These are phyloP conservation scores for Caenorhabditis sulstoni DNA, from an alignment of 2,888 invertebrate species.

Conservation along the genomic window DNA sequence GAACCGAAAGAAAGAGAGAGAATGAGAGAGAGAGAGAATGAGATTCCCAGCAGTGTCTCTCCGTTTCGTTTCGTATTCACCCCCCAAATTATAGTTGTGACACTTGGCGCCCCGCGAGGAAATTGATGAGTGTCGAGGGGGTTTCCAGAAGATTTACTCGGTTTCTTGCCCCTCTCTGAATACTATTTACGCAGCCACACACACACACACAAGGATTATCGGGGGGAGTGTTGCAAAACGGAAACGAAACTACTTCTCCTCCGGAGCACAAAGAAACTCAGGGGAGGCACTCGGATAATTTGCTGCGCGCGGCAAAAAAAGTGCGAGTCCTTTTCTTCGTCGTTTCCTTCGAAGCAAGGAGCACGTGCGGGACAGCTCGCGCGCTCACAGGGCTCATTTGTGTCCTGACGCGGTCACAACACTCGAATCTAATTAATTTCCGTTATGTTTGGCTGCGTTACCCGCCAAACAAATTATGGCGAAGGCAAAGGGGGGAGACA, in stretches of 20 bases:
- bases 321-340: constrained; percentile 14
- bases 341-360: neutral
- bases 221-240: constrained; percentile 19
- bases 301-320: constrained; percentile 15
- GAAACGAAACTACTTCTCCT: constrained; percentile 3
- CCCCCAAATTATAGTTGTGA: constrained; percentile 49
- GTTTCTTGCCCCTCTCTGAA: constrained; percentile 20
- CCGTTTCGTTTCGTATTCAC: neutral
- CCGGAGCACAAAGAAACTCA: constrained; percentile 31
- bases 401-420: constrained; percentile 24
- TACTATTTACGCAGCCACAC: constrained; percentile 34
- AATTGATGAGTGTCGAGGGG: constrained; percentile 49
- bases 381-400: constrained; percentile 11
- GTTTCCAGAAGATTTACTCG: constrained; percentile 55
- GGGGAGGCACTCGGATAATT: constrained; percentile 39
- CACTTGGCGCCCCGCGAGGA: constrained; percentile 37
- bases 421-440: constrained; percentile 57
- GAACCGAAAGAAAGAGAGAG: too few relatives aligned
- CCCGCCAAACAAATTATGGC: constrained; percentile 49
- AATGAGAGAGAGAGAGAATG: too few relatives aligned
- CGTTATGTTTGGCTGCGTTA: constrained; percentile 34
- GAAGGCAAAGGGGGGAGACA: constrained; percentile 4
- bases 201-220: constrained; percentile 41
- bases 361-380: constrained; percentile 1
- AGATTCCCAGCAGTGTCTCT: constrained; percentile 4